Evolutionary conservation across 2,797 vertebrate species (phyloP).

Genomic region (Falco rusticolus): DNA sequence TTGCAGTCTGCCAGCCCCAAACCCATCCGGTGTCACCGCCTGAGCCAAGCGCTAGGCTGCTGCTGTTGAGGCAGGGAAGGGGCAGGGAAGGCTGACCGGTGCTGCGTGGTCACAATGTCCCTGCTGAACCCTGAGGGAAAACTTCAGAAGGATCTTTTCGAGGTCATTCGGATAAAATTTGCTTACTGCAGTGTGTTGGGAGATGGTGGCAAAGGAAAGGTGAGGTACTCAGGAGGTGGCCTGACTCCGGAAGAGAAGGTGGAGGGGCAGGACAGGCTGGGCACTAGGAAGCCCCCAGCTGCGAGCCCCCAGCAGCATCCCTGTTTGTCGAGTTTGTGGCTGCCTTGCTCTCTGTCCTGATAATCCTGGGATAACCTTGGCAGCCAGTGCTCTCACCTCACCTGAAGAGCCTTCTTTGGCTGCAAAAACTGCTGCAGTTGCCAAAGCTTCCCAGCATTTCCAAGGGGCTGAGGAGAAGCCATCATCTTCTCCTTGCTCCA

Average conservation of each 20-base stretch:
- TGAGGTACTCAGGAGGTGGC: neutral
- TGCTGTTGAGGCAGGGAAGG: neutral
- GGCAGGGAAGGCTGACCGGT: neutral
- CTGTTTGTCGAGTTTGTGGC: neutral
- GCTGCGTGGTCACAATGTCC: neutral
- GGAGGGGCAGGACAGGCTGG: neutral
- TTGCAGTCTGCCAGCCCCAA: neutral
- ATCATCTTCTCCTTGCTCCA: neutral
- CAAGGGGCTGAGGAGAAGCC: neutral
- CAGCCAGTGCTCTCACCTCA: neutral
- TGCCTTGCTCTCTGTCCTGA: neutral
- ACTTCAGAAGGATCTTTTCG: neutral
- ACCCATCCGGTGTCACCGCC: accelerated
- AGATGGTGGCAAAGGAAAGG: neutral
- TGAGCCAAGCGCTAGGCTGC: neutral
- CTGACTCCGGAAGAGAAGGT: neutral
- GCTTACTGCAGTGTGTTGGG: neutral
- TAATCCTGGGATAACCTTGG: neutral
- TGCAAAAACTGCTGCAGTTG: neutral
- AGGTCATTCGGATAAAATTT: neutral
- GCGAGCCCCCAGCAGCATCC: neutral
- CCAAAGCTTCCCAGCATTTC: neutral
- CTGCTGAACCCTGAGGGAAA: neutral
- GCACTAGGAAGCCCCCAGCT: neutral
- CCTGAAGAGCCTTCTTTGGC: neutral